A percentile compares a stretch with the other conserved stretches of the same genome.
phyloP scores from a whole-genome alignment of 2,113 vertebrate genomes.

The Uria lomvia region DNA sequence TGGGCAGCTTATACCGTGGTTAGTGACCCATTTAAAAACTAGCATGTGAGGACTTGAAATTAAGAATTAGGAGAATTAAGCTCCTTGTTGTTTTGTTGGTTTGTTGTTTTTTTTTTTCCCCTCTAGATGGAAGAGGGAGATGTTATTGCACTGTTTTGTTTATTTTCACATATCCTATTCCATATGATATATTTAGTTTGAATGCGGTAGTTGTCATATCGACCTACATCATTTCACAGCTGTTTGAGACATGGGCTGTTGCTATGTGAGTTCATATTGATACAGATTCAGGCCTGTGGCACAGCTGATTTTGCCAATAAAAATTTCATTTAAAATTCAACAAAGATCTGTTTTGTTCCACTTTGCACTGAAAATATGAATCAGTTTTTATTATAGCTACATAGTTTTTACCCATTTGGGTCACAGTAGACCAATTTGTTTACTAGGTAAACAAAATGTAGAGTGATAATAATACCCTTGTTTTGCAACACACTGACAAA shows the following conservation, averaged over 20 bases:
- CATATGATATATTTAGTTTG: not conserved
- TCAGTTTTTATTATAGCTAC: not conserved
- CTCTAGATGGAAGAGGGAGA: not conserved
- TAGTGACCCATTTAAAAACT: not conserved
- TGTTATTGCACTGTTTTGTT: not conserved
- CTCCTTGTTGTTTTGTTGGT: not conserved
- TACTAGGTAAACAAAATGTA: not conserved
- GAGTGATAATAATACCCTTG: not conserved
- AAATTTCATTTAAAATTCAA: not conserved
- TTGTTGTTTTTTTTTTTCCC: not conserved
- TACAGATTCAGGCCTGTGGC: not conserved
- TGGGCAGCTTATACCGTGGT: not conserved
- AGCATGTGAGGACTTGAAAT: not conserved
- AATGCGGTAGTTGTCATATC: not conserved
- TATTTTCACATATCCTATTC: not conserved
- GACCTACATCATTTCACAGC: not conserved
- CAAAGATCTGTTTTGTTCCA: not conserved
- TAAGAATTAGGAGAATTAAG: not conserved
- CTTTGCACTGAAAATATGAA: not conserved
- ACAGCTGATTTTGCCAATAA: not conserved
- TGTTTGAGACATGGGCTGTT: not conserved
- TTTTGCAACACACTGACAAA: not conserved
- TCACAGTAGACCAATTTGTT: not conserved
- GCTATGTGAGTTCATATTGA: not conserved
- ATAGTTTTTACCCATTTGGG: not conserved